phyloP scores from a whole-genome alignment of 2,888 invertebrate genomes.

The Protophormia terraenovae region DNA sequence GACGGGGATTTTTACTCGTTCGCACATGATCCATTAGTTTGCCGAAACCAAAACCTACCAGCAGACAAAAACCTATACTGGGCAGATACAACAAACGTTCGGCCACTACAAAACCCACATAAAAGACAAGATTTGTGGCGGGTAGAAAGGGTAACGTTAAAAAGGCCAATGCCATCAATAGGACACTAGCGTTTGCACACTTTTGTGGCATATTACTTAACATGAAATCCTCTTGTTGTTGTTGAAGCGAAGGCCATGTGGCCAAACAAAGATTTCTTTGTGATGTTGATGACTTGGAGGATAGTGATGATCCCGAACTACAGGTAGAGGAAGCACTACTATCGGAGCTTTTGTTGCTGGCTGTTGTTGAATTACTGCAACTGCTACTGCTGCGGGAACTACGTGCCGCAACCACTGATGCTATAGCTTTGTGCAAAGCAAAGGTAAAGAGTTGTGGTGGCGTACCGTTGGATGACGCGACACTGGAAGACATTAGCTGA shows the following conservation, averaged over 20 bases:
- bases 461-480: constrained; percentile 61
- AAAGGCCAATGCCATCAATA: constrained; percentile 87
- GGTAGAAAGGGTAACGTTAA: constrained; percentile 96
- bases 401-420: constrained; percentile 71
- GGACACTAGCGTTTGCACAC: constrained; percentile 73
- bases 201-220: constrained; percentile 54
- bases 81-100: constrained; percentile 98
- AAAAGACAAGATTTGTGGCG: constrained; percentile 97
- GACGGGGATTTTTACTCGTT: constrained; percentile 79
- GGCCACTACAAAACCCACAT: constrained; percentile 98
- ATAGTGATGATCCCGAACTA: constrained; percentile 74
- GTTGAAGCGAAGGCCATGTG: constrained; percentile 27
- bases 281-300: constrained; percentile 55
- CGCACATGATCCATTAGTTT: constrained; percentile 77
- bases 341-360: constrained; percentile 81
- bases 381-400: constrained; percentile 80
- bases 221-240: constrained; percentile 53
- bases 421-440: constrained; percentile 72
- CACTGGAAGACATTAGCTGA: constrained; percentile 74
- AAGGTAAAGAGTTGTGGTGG: constrained; percentile 71
- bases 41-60: constrained; percentile 89
- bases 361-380: constrained; percentile 80
- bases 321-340: constrained; percentile 75
- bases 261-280: constrained; percentile 44
- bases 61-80: constrained; percentile 96